These are phyloP conservation scores for Synanthedon myopaeformis DNA, from an alignment of 2,888 invertebrate species.

Conservation along the genomic window DNA sequence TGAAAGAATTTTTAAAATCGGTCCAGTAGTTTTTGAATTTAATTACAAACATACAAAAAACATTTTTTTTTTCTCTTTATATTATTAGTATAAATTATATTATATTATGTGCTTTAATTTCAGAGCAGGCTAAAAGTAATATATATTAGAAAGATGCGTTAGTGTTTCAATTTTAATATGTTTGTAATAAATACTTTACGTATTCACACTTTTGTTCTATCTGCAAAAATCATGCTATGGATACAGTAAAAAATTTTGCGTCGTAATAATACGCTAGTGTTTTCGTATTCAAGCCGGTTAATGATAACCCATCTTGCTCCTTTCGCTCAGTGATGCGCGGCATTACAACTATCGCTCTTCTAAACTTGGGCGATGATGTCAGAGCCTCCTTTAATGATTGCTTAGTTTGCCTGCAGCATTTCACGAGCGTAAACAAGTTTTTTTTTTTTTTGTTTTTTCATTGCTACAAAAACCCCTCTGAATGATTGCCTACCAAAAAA, in stretches of 20 bases:
- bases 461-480: slow-evolving; percentile 5
- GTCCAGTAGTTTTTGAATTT: too few species aligned
- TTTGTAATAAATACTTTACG: too few species aligned
- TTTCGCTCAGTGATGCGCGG: slow-evolving; percentile 36
- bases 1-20: too few species aligned
- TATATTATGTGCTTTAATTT: too few species aligned
- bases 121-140: too few species aligned
- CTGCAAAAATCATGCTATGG: too few species aligned
- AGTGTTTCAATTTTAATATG: too few species aligned
- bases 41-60: too few species aligned
- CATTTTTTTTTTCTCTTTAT: too few species aligned
- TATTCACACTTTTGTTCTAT: too few species aligned
- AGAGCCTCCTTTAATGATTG: slow-evolving; percentile 50
- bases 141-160: too few species aligned
- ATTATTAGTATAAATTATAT: too few species aligned
- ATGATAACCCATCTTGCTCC: slow-evolving; percentile 49
- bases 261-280: slow-evolving; percentile 21
- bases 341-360: slow-evolving; percentile 51
- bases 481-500: neutral
- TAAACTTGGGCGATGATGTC: slow-evolving; percentile 65
- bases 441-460: slow-evolving; percentile 24
- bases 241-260: neutral
- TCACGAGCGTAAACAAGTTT: slow-evolving; percentile 39
- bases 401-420: slow-evolving; percentile 38
- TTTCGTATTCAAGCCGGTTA: slow-evolving; percentile 45